A percentile compares a stretch with the other conserved stretches of the same genome.
These are phyloP conservation scores for Rhinopomastus cyanomelas DNA, from an alignment of 2,113 vertebrate genomes.

Conservation along the genomic window DNA sequence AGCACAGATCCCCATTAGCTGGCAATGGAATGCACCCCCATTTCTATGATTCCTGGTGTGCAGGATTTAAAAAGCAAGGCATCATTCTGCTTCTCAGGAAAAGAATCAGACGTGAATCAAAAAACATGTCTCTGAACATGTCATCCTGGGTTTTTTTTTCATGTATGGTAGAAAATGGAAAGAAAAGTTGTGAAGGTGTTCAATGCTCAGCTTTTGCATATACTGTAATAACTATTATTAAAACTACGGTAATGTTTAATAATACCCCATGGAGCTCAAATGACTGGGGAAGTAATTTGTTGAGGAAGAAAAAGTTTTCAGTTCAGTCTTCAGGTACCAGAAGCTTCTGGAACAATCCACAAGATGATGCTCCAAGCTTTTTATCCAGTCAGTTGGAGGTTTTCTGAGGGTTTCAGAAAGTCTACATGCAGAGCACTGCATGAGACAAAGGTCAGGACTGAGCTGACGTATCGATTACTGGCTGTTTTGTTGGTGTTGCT, in stretches of 20 bases:
- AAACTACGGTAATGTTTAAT: slow-evolving; percentile 32
- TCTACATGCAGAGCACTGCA: slow-evolving; percentile 3
- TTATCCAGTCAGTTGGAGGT: slow-evolving; percentile 50
- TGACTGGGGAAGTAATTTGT: slow-evolving; percentile 49
- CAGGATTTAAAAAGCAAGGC: slow-evolving; percentile 71
- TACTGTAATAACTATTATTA: slow-evolving; percentile 51
- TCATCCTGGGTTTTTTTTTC: background rate
- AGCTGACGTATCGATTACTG: slow-evolving; percentile 70
- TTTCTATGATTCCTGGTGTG: slow-evolving; percentile 55
- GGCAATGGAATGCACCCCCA: slow-evolving; percentile 56
- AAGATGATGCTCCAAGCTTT: slow-evolving; percentile 59
- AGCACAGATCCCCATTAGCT: slow-evolving; percentile 38
- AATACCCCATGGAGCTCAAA: slow-evolving; percentile 48
- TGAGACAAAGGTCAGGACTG: slow-evolving; percentile 84
- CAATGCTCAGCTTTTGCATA: slow-evolving; percentile 55
- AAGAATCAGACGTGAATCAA: slow-evolving; percentile 1
- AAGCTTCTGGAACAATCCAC: slow-evolving; percentile 43
- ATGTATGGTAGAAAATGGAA: slow-evolving; percentile 37
- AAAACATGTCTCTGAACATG: background rate
- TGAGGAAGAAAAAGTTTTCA: slow-evolving; percentile 62
- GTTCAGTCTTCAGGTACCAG: slow-evolving; percentile 69
- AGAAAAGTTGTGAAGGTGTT: slow-evolving; percentile 37
- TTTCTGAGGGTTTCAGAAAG: slow-evolving; percentile 49
- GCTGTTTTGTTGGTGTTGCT: slow-evolving; percentile 80
- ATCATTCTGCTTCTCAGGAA: slow-evolving; percentile 57